Conservation (phyloP, 2,113 vertebrate genomes). For the Fregetta grallaria region DNA sequence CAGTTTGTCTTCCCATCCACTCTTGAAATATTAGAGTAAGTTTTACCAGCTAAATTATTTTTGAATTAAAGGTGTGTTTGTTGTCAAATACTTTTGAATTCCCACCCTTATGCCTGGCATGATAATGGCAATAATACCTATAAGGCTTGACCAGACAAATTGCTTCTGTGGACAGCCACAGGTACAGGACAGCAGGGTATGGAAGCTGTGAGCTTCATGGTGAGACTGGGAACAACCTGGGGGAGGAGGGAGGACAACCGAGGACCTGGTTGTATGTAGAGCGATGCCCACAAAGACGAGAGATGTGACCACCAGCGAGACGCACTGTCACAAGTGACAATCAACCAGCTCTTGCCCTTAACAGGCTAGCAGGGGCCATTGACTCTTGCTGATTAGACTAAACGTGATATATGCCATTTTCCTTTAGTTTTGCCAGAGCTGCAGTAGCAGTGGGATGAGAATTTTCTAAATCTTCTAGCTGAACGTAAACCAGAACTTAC, state of each 20-base stretch:
- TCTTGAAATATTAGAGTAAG: neutral
- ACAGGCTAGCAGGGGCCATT: neutral
- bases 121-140: neutral
- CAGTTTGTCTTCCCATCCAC: neutral
- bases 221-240: neutral
- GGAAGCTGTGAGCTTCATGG: neutral
- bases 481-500: neutral
- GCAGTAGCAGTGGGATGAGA: neutral
- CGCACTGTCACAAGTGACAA: neutral
- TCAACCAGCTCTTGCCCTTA: neutral
- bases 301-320: neutral
- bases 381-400: neutral
- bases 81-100: neutral
- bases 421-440: neutral
- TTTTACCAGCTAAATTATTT: neutral
- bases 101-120: neutral
- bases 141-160: neutral
- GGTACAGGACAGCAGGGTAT: neutral
- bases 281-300: neutral
- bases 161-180: neutral
- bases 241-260: fast-evolving
- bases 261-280: neutral
- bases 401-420: neutral
- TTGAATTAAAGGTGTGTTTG: neutral
- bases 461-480: neutral